Conservation (phyloP, 2,797 vertebrate genomes). For the Phaenicophaeus curvirostris region DNA sequence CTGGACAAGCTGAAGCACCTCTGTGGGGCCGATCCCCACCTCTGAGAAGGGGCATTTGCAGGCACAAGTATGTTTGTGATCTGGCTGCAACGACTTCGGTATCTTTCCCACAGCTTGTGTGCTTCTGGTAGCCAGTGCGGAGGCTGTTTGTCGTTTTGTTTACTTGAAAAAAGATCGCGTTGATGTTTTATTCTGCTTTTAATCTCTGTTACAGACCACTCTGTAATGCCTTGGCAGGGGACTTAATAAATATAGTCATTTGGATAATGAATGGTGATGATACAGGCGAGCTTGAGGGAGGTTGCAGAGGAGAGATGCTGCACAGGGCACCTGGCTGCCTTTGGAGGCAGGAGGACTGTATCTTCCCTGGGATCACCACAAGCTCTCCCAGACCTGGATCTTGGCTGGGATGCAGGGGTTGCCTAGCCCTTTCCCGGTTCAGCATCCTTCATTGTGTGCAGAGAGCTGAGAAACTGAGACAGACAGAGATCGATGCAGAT, state of each 20-base stretch:
- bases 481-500: not conserved
- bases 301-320: not conserved
- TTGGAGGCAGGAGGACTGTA: not conserved
- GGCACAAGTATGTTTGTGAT: not conserved
- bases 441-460: not conserved
- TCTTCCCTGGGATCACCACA: fast-evolving
- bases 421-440: not conserved
- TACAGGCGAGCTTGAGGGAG: not conserved
- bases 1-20: not conserved
- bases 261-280: slow-evolving; percentile 55
- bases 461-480: not conserved
- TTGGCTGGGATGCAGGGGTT: not conserved
- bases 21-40: not conserved
- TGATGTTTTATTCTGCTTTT: slow-evolving; percentile 53
- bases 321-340: not conserved
- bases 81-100: not conserved
- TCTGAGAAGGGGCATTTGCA: not conserved
- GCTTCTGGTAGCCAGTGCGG: not conserved
- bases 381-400: not conserved
- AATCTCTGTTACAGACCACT: slow-evolving; percentile 59
- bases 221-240: slow-evolving; percentile 48
- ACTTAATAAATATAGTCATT: slow-evolving; percentile 67
- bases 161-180: slow-evolving; percentile 4
- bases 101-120: not conserved
- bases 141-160: not conserved